phyloP scores from a whole-genome alignment of 2,888 invertebrate genomes.

The Patella pellucida region DNA sequence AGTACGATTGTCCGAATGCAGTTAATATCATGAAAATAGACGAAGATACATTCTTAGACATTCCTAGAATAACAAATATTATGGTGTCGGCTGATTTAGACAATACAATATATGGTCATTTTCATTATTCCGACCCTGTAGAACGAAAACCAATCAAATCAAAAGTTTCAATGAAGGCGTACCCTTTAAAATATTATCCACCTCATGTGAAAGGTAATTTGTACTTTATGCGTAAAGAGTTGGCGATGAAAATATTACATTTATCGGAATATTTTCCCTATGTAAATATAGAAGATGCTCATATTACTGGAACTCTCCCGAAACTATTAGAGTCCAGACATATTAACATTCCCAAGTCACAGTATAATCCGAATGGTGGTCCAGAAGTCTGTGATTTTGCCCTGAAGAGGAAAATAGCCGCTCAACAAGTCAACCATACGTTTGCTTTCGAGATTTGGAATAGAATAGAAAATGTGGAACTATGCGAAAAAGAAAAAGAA shows the following conservation, averaged over 20 bases:
- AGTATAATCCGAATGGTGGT: conserved; percentile 5
- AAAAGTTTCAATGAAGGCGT: conserved; percentile 36
- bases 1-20: conserved; percentile 52
- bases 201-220: conserved; percentile 45
- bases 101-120: conserved; percentile 16
- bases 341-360: conserved; percentile 8
- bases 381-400: conserved; percentile 18
- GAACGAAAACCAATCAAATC: conserved; percentile 40
- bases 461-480: conserved; percentile 10
- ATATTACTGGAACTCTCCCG: conserved; percentile 50
- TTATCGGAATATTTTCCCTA: conserved; percentile 47
- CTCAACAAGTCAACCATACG: conserved; percentile 6
- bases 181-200: conserved; percentile 41
- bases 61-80: conserved; percentile 64
- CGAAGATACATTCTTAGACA: conserved; percentile 64
- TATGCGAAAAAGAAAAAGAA: not conserved
- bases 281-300: conserved; percentile 53
- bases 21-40: conserved; percentile 60
- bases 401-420: conserved; percentile 13
- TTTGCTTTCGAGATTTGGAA: conserved; percentile 12
- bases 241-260: conserved; percentile 36
- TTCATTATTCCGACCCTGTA: conserved; percentile 13
- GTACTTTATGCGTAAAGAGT: conserved; percentile 46
- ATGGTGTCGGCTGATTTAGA: conserved; percentile 13
- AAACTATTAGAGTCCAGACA: conserved; percentile 31